Evolutionary conservation across 2,113 vertebrate species (phyloP).

Genomic region (Leuciscus idus): DNA sequence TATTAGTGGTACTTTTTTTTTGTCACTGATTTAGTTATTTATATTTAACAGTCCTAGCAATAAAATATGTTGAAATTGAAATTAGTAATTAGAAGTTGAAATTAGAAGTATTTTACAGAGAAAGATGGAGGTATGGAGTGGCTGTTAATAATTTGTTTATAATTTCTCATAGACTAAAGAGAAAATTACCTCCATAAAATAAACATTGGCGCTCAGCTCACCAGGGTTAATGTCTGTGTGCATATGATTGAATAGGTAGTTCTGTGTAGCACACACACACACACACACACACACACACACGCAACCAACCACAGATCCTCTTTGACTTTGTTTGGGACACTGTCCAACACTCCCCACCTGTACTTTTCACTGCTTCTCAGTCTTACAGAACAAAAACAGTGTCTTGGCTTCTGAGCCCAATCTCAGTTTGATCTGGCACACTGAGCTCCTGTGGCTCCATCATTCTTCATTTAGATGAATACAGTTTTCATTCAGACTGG

Average conservation of each 20-base stretch:
- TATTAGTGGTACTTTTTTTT: background rate
- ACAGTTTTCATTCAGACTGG: slow-evolving; percentile 22
- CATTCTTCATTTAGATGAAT: slow-evolving; percentile 27
- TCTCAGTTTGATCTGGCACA: slow-evolving; percentile 40
- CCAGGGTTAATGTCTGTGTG: background rate
- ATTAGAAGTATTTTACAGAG: background rate
- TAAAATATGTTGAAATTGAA: background rate
- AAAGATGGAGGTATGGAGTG: background rate
- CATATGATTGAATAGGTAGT: background rate
- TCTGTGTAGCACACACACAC: slow-evolving; percentile 1
- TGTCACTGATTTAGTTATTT: background rate
- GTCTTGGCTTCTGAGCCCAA: slow-evolving; percentile 22
- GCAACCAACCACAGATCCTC: background rate
- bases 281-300: background rate
- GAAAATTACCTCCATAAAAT: slow-evolving; percentile 29
- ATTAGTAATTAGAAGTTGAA: background rate
- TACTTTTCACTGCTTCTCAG: slow-evolving; percentile 40
- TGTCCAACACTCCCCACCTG: slow-evolving; percentile 37
- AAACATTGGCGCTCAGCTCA: slow-evolving; percentile 14
- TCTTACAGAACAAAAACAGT: slow-evolving; percentile 30
- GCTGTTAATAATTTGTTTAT: slow-evolving; percentile 8
- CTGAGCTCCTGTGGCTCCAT: slow-evolving; percentile 15
- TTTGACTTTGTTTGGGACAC: slow-evolving; percentile 36
- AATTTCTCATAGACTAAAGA: slow-evolving; percentile 31
- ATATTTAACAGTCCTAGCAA: background rate